phyloP scores from a whole-genome alignment of 2,888 invertebrate species.

The Drosophila tripunctata region DNA sequence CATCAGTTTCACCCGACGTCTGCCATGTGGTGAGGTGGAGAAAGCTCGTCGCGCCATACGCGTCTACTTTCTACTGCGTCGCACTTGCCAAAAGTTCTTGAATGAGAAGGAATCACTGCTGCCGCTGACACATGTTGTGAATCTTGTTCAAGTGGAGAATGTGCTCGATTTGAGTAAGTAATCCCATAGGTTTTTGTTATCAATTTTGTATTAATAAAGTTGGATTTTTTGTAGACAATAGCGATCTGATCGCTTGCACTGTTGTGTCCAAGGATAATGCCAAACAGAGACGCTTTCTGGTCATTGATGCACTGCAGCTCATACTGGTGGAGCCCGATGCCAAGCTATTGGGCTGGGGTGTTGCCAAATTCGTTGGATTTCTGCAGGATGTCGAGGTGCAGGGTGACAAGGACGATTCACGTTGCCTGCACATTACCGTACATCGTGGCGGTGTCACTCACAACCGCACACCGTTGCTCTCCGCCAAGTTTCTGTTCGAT shows the following conservation, averaged over 20 bases:
- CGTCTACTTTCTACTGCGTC: slow-evolving; percentile 94
- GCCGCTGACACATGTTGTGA: slow-evolving; percentile 94
- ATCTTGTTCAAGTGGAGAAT: slow-evolving; percentile 96
- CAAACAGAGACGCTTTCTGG: slow-evolving; percentile 96
- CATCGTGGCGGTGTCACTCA: slow-evolving; percentile 90
- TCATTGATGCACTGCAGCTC: slow-evolving; percentile 97
- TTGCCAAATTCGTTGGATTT: slow-evolving; percentile 97
- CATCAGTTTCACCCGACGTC: slow-evolving; percentile 95
- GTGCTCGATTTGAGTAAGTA: slow-evolving; percentile 96
- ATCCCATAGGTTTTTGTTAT: not conserved
- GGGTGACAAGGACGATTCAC: slow-evolving; percentile 98
- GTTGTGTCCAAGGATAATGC: slow-evolving; percentile 95
- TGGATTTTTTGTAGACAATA: slow-evolving; percentile 91
- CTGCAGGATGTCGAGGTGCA: slow-evolving; percentile 97
- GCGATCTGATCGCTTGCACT: slow-evolving; percentile 98
- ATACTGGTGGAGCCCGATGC: slow-evolving; percentile 99
- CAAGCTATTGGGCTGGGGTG: slow-evolving; percentile 97
- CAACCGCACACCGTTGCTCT: slow-evolving; percentile 91
- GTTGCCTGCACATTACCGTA: slow-evolving; percentile 96
- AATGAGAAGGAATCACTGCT: slow-evolving; percentile 93
- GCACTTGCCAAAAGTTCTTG: slow-evolving; percentile 91
- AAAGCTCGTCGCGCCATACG: slow-evolving; percentile 94
- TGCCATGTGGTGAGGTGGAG: slow-evolving; percentile 98
- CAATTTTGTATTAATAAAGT: slow-evolving; percentile 59
- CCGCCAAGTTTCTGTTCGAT: slow-evolving; percentile 98